Conservation (phyloP, 2,888 invertebrate genomes). For the Tetragonisca angustula region DNA sequence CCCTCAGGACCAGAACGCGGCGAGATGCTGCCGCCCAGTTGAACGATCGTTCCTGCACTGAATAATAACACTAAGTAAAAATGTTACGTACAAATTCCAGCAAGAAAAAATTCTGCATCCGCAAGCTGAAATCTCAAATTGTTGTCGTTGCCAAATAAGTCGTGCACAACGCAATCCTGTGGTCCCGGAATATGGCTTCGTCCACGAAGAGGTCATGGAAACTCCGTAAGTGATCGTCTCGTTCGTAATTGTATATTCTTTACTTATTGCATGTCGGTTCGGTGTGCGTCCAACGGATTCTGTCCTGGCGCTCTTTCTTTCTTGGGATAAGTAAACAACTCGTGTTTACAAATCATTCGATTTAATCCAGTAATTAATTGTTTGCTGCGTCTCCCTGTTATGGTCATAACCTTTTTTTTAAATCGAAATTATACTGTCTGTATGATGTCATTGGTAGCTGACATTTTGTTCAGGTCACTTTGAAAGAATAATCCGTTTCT, state of each 20-base stretch:
- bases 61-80: conserved; percentile 54
- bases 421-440: conserved; percentile 14
- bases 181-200: conserved; percentile 82
- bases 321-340: conserved; percentile 45
- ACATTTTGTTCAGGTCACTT: conserved; percentile 2
- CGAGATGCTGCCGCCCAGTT: conserved; percentile 55
- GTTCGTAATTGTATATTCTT: conserved; percentile 17
- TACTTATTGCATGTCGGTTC: conserved; percentile 10
- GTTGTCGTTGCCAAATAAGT: conserved; percentile 82
- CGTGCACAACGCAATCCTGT: conserved; percentile 74
- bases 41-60: conserved; percentile 36
- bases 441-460: conserved; percentile 31
- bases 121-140: conserved; percentile 74
- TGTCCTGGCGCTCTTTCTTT: conserved; percentile 23
- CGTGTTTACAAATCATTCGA: conserved; percentile 54
- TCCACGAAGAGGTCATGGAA: conserved; percentile 91
- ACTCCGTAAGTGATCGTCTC: conserved; percentile 88
- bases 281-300: conserved; percentile 18
- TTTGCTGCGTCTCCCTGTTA: conserved; percentile 57
- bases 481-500: conserved; percentile 26
- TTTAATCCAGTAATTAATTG: conserved; percentile 14
- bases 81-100: conserved; percentile 75
- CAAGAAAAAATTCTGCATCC: conserved; percentile 75
- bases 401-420: conserved; percentile 61
- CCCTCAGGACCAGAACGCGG: conserved; percentile 42